Conservation (phyloP, 2,113 vertebrate genomes). For the Odontophorus gujanensis region DNA sequence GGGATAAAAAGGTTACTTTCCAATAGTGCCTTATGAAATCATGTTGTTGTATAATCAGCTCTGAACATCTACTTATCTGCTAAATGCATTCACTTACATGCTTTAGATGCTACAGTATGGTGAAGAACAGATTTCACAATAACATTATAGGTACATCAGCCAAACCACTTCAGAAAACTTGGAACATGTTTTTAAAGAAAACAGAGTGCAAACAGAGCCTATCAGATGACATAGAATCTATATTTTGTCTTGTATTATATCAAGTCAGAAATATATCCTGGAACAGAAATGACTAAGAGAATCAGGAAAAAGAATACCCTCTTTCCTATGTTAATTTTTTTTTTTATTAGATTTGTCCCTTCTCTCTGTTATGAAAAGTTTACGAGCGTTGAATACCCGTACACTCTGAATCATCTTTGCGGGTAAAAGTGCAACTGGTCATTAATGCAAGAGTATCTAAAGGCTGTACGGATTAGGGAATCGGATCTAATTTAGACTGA, state of each 20-base stretch:
- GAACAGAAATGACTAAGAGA: neutral
- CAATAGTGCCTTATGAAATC: constrained; percentile 9
- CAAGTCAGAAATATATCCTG: neutral
- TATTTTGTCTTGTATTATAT: neutral
- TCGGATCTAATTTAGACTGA: constrained; percentile 31
- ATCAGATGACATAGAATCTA: neutral
- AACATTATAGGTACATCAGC: neutral
- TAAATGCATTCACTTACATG: constrained; percentile 34
- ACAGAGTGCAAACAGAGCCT: constrained; percentile 4
- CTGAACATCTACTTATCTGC: constrained; percentile 19
- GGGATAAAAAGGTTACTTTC: constrained; percentile 9
- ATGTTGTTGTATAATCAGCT: constrained; percentile 23
- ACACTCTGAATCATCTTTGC: neutral
- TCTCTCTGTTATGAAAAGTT: neutral
- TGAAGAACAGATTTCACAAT: constrained; percentile 41
- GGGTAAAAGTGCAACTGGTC: neutral
- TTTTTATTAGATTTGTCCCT: neutral
- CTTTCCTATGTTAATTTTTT: accelerated
- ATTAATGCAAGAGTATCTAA: constrained; percentile 10
- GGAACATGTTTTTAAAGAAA: constrained; percentile 43
- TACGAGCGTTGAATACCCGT: neutral
- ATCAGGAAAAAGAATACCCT: neutral
- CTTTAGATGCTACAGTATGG: neutral
- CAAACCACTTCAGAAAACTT: constrained; percentile 23
- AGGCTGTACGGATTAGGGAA: neutral